Conservation (phyloP, 2,113 vertebrate species). For the Carassius gibelio region DNA sequence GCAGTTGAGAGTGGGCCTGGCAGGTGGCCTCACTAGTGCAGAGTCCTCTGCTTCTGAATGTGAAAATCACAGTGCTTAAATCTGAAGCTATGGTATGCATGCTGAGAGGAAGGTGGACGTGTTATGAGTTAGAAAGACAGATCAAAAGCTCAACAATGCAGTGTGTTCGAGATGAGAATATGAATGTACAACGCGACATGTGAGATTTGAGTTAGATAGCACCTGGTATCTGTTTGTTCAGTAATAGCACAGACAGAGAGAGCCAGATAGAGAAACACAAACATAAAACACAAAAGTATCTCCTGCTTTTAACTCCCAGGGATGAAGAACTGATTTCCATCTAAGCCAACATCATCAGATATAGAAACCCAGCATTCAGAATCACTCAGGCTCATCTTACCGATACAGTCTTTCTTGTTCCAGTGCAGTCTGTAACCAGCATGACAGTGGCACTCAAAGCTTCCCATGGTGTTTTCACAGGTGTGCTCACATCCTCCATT, state of each 20-base stretch:
- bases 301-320: constrained; percentile 83
- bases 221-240: constrained; percentile 51
- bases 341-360: constrained; percentile 15
- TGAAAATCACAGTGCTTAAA: constrained; percentile 81
- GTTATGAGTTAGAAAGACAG: neutral
- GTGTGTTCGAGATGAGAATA: constrained; percentile 5
- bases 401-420: constrained; percentile 97
- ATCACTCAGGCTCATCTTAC: constrained; percentile 78
- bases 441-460: constrained; percentile 88
- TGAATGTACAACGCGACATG: neutral
- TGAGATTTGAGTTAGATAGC: constrained; percentile 39
- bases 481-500: constrained; percentile 91
- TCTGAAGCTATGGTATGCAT: constrained; percentile 60
- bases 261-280: constrained; percentile 71
- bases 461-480: constrained; percentile 87
- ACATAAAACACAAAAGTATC: constrained; percentile 85
- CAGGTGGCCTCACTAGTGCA: constrained; percentile 68
- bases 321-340: constrained; percentile 45
- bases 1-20: constrained; percentile 86
- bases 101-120: constrained; percentile 8
- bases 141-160: neutral
- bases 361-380: constrained; percentile 13
- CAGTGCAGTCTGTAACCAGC: constrained; percentile 90
- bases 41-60: constrained; percentile 84
- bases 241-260: constrained; percentile 68